A percentile compares a stretch with the other conserved stretches of the same genome.
These are phyloP conservation scores for Hydractinia echinata DNA, from an alignment of 30 jellyfish, hydroid and myxozoan genomes.

Conservation along the genomic window DNA sequence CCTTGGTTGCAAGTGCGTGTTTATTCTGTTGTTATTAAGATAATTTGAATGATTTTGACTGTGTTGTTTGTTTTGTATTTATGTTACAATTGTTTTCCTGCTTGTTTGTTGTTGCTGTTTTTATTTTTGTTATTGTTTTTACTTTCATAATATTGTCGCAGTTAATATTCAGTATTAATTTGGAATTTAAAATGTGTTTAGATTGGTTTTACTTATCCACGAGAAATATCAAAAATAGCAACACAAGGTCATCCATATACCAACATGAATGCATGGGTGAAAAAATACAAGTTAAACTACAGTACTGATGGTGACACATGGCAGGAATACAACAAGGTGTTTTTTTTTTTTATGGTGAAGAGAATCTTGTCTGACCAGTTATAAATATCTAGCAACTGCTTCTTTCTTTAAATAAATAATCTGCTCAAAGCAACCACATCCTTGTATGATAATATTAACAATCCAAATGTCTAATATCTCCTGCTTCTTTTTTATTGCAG, in stretches of 20 bases:
- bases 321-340: conserved; percentile 41
- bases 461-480: not conserved
- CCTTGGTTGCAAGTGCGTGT: conserved; percentile 79
- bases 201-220: conserved; percentile 83
- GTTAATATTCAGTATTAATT: not conserved
- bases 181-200: conserved; percentile 7
- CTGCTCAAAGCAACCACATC: too few relatives aligned
- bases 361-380: too few relatives aligned
- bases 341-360: not conserved
- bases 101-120: not conserved
- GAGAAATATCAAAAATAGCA: conserved; percentile 81
- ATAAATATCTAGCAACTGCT: too few relatives aligned
- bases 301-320: conserved; percentile 69
- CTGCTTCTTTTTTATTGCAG: conserved; percentile 29
- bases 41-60: not conserved
- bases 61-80: not conserved
- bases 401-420: too few relatives aligned
- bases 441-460: not conserved
- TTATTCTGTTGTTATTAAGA: not conserved
- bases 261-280: conserved; percentile 62
- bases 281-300: conserved; percentile 60
- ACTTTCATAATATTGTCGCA: not conserved
- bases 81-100: not conserved
- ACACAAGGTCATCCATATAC: conserved; percentile 76
- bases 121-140: not conserved